Evolutionary conservation across 92 coral and sea anemone genomes (phyloP).

Genomic region (Epizoanthus ramosus): DNA sequence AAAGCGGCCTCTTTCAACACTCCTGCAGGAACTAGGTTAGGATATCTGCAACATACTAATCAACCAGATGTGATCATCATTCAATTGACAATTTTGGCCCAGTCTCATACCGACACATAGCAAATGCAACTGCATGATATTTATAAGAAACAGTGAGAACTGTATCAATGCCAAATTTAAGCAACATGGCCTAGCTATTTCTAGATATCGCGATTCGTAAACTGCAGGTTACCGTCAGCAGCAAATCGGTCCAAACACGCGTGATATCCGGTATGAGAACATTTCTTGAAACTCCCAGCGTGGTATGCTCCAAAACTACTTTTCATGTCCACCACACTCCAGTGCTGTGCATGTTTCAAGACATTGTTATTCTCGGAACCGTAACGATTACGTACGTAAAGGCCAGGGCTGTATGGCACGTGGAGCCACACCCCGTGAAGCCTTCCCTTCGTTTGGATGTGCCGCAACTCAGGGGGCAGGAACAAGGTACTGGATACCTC

Average conservation of each 20-base stretch:
- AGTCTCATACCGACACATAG: too few species aligned
- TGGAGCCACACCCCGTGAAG: conserved; percentile 45
- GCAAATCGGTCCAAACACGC: conserved; percentile 51
- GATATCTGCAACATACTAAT: too few species aligned
- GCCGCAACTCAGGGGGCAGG: conserved; percentile 51
- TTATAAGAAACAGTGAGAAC: too few species aligned
- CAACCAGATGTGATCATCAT: too few species aligned
- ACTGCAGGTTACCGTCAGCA: conserved; percentile 47
- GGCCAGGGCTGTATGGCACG: conserved; percentile 38
- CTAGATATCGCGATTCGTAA: not conserved
- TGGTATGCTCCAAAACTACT: conserved; percentile 34
- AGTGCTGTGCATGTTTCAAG: conserved; percentile 46
- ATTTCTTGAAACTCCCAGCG: conserved; percentile 34
- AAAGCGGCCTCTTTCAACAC: too few species aligned
- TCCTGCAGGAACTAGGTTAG: too few species aligned
- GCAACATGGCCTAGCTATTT: too few species aligned
- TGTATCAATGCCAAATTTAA: too few species aligned
- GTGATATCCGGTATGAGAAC: conserved; percentile 39
- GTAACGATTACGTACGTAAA: conserved; percentile 40
- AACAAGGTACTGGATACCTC: conserved; percentile 33
- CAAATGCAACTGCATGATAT: too few species aligned
- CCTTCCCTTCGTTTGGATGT: conserved; percentile 41
- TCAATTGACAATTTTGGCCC: too few species aligned
- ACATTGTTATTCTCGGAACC: conserved; percentile 29
- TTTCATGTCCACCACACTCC: conserved; percentile 43